These are phyloP conservation scores for Malurus elegans DNA, from an alignment of 2,113 vertebrate genomes.

Conservation along the genomic window DNA sequence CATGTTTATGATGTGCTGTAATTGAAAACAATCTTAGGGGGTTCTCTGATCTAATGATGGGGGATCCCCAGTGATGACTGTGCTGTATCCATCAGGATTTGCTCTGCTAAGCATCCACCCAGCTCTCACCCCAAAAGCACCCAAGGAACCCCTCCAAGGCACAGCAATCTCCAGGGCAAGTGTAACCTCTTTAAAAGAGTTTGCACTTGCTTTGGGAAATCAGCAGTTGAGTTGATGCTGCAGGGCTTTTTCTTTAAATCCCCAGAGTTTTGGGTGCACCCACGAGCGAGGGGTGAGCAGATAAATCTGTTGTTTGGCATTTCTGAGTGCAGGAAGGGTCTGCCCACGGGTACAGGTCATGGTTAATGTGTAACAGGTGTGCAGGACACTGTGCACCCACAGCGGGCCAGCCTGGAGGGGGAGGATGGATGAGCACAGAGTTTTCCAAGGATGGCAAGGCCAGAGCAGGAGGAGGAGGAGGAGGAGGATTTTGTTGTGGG, in stretches of 20 bases:
- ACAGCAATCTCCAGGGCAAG: too few relatives aligned
- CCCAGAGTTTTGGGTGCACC: not conserved
- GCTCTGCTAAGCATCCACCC: not conserved
- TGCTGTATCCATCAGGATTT: not conserved
- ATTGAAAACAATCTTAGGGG: not conserved
- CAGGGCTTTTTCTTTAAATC: not conserved
- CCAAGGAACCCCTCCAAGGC: not conserved
- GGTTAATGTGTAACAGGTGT: not conserved
- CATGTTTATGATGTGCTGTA: not conserved
- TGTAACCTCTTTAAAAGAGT: not conserved
- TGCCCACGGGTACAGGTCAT: not conserved
- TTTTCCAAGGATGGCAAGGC: not conserved
- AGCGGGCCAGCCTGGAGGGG: not conserved
- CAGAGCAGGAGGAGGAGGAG: not conserved
- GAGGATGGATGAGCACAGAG: not conserved
- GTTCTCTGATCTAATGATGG: not conserved
- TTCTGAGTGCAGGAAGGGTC: not conserved
- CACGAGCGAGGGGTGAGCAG: not conserved
- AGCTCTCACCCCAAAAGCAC: not conserved
- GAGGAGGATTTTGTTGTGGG: slow-evolving; percentile 13
- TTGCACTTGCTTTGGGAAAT: not conserved
- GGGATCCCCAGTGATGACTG: not conserved
- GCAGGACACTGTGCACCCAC: not conserved
- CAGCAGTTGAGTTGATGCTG: not conserved
- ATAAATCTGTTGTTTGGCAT: not conserved